These are phyloP conservation scores for Malaclemys terrapin DNA, from an alignment of 2,113 vertebrate genomes.

Conservation along the genomic window DNA sequence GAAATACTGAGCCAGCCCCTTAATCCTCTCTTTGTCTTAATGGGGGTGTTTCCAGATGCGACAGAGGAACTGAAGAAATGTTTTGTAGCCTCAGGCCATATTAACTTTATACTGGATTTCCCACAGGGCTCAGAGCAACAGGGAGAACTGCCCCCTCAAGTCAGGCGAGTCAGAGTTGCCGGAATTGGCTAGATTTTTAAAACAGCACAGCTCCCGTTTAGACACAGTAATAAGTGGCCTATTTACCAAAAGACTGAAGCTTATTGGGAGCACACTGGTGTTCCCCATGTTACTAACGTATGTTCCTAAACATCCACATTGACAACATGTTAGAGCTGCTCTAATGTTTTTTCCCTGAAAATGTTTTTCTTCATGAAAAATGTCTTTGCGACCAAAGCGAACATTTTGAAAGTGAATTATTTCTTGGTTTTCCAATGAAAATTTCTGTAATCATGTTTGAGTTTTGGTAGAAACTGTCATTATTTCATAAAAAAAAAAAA, in stretches of 20 bases:
- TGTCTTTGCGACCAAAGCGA: background rate
- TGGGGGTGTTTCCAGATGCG: too few relatives aligned
- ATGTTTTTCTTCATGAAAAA: background rate
- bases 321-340: background rate
- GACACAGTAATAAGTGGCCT: background rate
- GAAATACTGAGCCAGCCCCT: background rate
- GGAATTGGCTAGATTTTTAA: background rate
- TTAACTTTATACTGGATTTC: background rate
- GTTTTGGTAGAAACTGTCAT: background rate
- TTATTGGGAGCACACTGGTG: background rate
- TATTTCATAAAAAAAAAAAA: background rate
- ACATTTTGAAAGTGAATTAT: background rate
- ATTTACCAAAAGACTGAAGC: background rate
- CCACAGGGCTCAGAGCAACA: background rate
- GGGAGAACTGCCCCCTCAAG: background rate
- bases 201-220: background rate
- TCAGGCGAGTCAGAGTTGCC: background rate
- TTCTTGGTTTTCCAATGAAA: background rate
- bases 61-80: background rate
- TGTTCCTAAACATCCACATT: background rate
- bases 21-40: background rate
- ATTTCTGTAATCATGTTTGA: background rate
- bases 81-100: background rate
- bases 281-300: background rate
- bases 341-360: background rate